Conservation (phyloP, 2,888 invertebrate species). For the Scelioninae gen. 2 region DNA sequence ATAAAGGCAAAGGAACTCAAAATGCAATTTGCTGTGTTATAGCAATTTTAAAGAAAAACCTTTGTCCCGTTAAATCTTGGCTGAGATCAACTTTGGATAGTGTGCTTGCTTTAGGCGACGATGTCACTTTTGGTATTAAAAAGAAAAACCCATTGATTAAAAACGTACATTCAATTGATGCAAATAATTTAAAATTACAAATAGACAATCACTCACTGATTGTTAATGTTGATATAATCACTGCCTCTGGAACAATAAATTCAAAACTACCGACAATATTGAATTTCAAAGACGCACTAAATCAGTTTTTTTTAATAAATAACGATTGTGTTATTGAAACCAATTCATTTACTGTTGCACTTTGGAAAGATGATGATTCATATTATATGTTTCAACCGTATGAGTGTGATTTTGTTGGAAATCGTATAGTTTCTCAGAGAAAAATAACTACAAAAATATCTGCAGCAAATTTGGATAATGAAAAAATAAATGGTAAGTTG, state of each 20-base stretch:
- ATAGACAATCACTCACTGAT: conserved; percentile 64
- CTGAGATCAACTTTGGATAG: conserved; percentile 67
- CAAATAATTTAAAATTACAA: conserved; percentile 61
- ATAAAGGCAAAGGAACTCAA: conserved; percentile 69
- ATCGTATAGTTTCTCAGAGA: conserved; percentile 35
- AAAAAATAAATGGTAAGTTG: not conserved
- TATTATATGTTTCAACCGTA: conserved; percentile 80
- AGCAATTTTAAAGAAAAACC: conserved; percentile 67
- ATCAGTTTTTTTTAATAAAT: conserved; percentile 69
- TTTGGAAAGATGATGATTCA: conserved; percentile 78
- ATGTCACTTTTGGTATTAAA: conserved; percentile 62
- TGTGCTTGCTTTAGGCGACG: conserved; percentile 67
- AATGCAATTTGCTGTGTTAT: conserved; percentile 68
- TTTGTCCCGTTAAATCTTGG: conserved; percentile 69
- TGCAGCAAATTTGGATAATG: too few species aligned
- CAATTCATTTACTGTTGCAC: conserved; percentile 73
- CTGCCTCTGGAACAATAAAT: conserved; percentile 68
- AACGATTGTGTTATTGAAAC: conserved; percentile 69
- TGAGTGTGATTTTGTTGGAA: conserved; percentile 72
- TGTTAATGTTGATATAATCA: conserved; percentile 69
- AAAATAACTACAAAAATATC: not conserved
- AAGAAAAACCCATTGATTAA: conserved; percentile 64
- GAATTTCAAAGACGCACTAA: conserved; percentile 66
- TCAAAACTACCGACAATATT: conserved; percentile 67
- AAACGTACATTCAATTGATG: conserved; percentile 66